A percentile compares a stretch with the other conserved stretches of the same genome.
phyloP scores from a whole-genome alignment of 2,888 invertebrate genomes.

The Agonopterix subpropinquella region DNA sequence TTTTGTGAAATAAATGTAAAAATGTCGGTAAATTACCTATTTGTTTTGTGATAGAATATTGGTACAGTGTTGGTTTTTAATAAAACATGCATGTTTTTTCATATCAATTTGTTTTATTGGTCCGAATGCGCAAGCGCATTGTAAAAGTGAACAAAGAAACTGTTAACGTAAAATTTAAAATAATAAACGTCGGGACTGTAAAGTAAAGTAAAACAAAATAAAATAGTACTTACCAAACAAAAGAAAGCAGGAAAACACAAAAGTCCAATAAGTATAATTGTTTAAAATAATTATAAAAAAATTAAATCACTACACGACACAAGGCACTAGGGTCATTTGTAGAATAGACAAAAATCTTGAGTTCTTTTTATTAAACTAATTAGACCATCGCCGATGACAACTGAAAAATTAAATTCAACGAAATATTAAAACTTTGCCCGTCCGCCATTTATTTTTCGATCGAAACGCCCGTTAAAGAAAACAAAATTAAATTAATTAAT shows the following conservation, averaged over 20 bases:
- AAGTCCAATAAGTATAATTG: slow-evolving; percentile 52
- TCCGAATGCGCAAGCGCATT: too few species aligned
- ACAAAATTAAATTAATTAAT: slow-evolving; percentile 20
- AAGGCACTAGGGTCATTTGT: slow-evolving; percentile 58
- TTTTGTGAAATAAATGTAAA: too few species aligned
- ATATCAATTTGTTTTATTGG: not conserved
- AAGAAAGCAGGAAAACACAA: slow-evolving; percentile 50
- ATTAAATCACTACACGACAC: slow-evolving; percentile 69
- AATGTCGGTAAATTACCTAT: too few species aligned
- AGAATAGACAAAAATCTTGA: slow-evolving; percentile 47
- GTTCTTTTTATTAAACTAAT: slow-evolving; percentile 31
- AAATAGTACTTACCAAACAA: slow-evolving; percentile 57
- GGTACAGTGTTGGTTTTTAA: not conserved
- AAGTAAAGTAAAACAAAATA: slow-evolving; percentile 17
- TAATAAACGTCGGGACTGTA: slow-evolving; percentile 2
- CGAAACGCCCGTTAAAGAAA: slow-evolving; percentile 48
- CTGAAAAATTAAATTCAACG: slow-evolving; percentile 35
- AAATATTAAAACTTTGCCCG: slow-evolving; percentile 39
- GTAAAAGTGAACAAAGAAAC: slow-evolving; percentile 7
- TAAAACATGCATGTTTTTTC: not conserved
- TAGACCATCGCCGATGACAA: slow-evolving; percentile 48
- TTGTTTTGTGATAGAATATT: not conserved
- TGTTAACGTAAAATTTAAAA: too few species aligned
- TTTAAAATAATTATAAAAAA: slow-evolving; percentile 32
- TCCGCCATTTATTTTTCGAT: slow-evolving; percentile 28